These are phyloP conservation scores for Etheostoma nigrum DNA, from an alignment of 2,797 vertebrate genomes.

Conservation along the genomic window DNA sequence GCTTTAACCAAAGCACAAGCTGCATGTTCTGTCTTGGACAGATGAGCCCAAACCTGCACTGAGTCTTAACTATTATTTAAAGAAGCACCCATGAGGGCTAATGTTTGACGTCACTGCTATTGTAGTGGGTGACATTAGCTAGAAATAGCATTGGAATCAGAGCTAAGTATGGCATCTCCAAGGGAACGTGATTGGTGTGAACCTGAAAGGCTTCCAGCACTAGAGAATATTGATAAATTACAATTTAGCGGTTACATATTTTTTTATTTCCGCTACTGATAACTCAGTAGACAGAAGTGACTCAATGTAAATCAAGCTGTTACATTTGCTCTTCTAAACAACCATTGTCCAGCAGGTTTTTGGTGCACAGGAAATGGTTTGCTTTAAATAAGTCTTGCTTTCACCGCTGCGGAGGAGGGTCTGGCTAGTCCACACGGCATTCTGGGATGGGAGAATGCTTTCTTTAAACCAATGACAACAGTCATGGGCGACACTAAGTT, in stretches of 20 bases:
- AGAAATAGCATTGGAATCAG: conserved; percentile 52
- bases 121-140: conserved; percentile 56
- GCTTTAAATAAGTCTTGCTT: background rate
- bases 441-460: too few relatives aligned
- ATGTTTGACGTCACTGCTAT: conserved; percentile 50
- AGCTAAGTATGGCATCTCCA: conserved; percentile 36
- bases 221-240: conserved; percentile 27
- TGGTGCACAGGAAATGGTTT: conserved; percentile 7
- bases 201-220: conserved; percentile 14
- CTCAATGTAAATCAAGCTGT: conserved; percentile 15
- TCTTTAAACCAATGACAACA: too few relatives aligned
- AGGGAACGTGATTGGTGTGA: conserved; percentile 5
- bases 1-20: conserved; percentile 33
- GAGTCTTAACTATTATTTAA: conserved; percentile 61
- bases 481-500: too few relatives aligned
- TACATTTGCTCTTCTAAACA: conserved; percentile 9
- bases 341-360: background rate
- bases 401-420: too few relatives aligned
- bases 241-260: conserved; percentile 6
- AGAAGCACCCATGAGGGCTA: conserved; percentile 48
- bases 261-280: conserved; percentile 17
- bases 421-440: too few relatives aligned
- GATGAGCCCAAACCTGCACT: conserved; percentile 26
- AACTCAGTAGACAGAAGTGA: conserved; percentile 12
- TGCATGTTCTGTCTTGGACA: conserved; percentile 26